Percentiles rank a stretch among this genome's conserved stretches.
phyloP scores from a whole-genome alignment of 2,888 invertebrate genomes.

The Noctuana brunneofusca region DNA sequence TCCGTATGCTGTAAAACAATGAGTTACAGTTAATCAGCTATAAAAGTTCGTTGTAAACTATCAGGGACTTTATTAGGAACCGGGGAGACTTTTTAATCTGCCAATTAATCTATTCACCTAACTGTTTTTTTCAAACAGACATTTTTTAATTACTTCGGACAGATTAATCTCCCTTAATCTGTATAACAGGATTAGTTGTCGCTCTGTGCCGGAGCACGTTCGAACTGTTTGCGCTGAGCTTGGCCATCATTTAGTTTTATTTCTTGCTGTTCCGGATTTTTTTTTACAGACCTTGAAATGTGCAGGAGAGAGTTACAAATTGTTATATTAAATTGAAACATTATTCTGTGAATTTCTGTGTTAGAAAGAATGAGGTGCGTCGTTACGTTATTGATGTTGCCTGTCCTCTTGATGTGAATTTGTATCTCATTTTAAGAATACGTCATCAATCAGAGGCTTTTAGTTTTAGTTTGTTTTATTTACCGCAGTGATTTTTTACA shows the following conservation, averaged over 20 bases:
- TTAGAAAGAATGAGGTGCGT: background rate
- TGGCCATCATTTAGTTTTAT: background rate
- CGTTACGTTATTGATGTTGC: background rate
- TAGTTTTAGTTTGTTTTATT: too few species aligned
- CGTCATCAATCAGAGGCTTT: too few species aligned
- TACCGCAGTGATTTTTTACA: too few species aligned
- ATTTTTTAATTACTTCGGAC: background rate
- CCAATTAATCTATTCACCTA: background rate
- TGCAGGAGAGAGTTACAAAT: background rate
- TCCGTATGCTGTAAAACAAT: too few species aligned
- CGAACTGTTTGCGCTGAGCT: background rate
- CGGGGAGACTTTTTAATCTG: too few species aligned
- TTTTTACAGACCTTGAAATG: background rate
- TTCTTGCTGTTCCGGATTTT: background rate
- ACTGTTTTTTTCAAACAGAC: background rate
- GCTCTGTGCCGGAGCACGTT: constrained; percentile 3
- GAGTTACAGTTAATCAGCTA: too few species aligned
- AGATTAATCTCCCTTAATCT: background rate
- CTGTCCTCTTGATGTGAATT: background rate
- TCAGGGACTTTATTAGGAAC: too few species aligned
- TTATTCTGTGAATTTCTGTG: background rate
- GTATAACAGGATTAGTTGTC: background rate
- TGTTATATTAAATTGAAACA: background rate
- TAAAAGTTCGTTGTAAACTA: too few species aligned
- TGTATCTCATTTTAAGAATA: too few species aligned